A percentile compares a stretch with the other conserved stretches of the same genome.
Conservation (phyloP, 2,113 vertebrate species). For the Tetrao urogallus region DNA sequence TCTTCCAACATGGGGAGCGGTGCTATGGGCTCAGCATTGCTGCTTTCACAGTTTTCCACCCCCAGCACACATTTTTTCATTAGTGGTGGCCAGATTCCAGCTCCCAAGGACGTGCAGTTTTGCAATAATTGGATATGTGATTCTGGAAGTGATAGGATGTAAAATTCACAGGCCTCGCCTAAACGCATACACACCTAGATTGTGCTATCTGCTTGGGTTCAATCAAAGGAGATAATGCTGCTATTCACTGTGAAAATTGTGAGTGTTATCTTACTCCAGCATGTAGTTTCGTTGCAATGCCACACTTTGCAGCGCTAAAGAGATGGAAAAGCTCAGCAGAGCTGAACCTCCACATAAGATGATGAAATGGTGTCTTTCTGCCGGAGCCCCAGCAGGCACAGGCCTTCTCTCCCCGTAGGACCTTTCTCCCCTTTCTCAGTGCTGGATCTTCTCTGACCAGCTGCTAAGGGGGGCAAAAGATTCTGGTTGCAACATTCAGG, state of each 20-base stretch:
- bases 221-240: not conserved
- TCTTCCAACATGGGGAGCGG: rapidly evolving
- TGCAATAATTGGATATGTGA: not conserved
- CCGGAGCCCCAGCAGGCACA: not conserved
- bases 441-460: no score
- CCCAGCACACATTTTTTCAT: rapidly evolving
- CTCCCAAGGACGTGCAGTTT: not conserved
- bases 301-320: not conserved
- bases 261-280: not conserved
- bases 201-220: not conserved
- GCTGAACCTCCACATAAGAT: not conserved
- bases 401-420: rapidly evolving
- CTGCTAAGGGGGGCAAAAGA: not conserved
- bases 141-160: not conserved
- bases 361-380: not conserved
- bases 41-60: not conserved
- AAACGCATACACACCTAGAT: not conserved
- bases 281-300: not conserved
- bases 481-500: not conserved
- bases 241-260: not conserved
- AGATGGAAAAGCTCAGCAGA: not conserved
- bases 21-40: not conserved
- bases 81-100: not conserved
- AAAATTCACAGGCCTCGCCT: not conserved
- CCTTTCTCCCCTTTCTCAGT: not conserved